A percentile compares a stretch with the other conserved stretches of the same genome.
phyloP scores from a whole-genome alignment of 2,113 vertebrate species.

The Larimichthys crocea region DNA sequence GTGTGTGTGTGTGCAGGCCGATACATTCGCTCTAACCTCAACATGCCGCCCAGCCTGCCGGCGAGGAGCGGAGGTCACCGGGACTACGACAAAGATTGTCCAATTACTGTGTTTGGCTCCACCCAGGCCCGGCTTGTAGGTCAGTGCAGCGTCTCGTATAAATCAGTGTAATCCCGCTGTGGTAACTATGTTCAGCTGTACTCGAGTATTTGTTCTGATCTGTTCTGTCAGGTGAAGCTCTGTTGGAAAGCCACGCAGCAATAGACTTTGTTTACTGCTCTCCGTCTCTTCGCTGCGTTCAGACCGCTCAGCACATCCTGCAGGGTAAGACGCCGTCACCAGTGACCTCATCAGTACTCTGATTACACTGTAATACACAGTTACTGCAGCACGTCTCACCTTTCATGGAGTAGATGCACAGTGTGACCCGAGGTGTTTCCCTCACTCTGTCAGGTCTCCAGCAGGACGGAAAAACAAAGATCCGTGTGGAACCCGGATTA shows the following conservation, averaged over 20 bases:
- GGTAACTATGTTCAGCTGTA: too few species aligned
- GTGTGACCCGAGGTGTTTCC: background rate
- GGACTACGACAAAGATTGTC: slow-evolving; percentile 96
- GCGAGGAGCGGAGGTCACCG: slow-evolving; percentile 89
- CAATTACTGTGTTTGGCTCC: slow-evolving; percentile 96
- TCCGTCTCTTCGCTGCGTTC: slow-evolving; percentile 95
- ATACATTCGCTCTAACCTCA: slow-evolving; percentile 96
- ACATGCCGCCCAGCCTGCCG: slow-evolving; percentile 94
- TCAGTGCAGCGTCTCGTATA: slow-evolving; percentile 43
- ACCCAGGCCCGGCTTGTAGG: slow-evolving; percentile 94
- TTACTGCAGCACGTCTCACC: background rate
- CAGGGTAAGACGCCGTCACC: slow-evolving; percentile 85
- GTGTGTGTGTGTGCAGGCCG: slow-evolving; percentile 82
- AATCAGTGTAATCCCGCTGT: too few species aligned
- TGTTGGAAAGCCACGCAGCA: slow-evolving; percentile 90
- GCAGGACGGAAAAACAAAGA: slow-evolving; percentile 92
- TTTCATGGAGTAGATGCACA: background rate
- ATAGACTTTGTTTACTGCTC: slow-evolving; percentile 96
- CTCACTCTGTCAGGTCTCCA: slow-evolving; percentile 88
- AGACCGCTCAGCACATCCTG: slow-evolving; percentile 96
- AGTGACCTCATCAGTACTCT: background rate
- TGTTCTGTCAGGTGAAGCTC: slow-evolving; percentile 89
- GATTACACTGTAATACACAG: too few species aligned
- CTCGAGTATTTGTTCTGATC: too few species aligned
- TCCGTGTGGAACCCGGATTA: slow-evolving; percentile 94